Evolutionary conservation across 2,888 invertebrate species (phyloP).

Genomic region (Pantelozetes paolii): DNA sequence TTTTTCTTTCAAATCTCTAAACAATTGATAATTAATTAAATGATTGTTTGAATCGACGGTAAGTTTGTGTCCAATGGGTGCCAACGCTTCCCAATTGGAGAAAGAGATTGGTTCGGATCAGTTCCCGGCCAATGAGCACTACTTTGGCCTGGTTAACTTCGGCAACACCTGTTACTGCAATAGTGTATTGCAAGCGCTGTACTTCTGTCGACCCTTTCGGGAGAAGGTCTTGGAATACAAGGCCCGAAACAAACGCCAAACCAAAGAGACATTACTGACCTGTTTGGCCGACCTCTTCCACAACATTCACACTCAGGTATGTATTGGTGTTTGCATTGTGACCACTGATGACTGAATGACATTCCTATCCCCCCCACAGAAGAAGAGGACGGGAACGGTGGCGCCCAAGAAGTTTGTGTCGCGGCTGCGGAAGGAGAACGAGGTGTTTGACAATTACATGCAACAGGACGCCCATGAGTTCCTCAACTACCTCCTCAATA

Average conservation of each 20-base stretch:
- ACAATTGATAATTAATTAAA: background rate
- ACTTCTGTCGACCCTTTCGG: conserved; percentile 98
- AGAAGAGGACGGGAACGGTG: conserved; percentile 97
- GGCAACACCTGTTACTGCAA: conserved; percentile 99
- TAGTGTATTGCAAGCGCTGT: conserved; percentile 97
- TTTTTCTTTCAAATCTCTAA: background rate
- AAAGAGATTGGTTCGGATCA: conserved; percentile 98
- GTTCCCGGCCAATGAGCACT: conserved; percentile 97
- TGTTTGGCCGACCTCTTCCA: conserved; percentile 98
- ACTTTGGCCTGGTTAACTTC: conserved; percentile 99
- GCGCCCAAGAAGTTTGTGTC: conserved; percentile 99
- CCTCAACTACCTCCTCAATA: conserved; percentile 96
- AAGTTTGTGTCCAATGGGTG: conserved; percentile 62
- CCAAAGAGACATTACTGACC: conserved; percentile 90
- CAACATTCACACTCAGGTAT: conserved; percentile 90
- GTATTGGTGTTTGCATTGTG: no score
- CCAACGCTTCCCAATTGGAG: conserved; percentile 98
- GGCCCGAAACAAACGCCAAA: conserved; percentile 75
- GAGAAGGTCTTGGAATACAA: conserved; percentile 98
- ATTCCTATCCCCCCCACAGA: conserved; percentile 86
- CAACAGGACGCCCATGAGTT: conserved; percentile 99
- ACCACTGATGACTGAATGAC: no score
- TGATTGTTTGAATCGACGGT: background rate
- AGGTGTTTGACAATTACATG: conserved; percentile 99
- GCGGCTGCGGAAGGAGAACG: conserved; percentile 94